phyloP scores from a whole-genome alignment of 2,113 vertebrate species.

The Puntigrus tetrazona region DNA sequence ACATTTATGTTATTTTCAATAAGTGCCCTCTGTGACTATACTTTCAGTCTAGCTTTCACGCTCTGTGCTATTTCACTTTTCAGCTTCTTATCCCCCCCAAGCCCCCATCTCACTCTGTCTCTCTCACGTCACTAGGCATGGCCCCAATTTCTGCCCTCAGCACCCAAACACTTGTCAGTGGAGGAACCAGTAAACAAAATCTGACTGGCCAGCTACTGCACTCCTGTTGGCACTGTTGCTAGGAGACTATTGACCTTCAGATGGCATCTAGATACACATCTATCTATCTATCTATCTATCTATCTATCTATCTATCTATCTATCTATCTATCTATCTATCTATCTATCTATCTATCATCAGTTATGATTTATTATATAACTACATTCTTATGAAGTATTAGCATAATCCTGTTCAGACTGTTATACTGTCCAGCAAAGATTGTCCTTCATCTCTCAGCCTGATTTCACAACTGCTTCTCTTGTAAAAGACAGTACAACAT shows the following conservation, averaged over 20 bases:
- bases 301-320: neutral
- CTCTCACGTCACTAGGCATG: constrained; percentile 51
- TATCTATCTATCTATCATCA: neutral
- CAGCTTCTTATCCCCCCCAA: neutral
- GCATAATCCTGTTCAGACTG: neutral
- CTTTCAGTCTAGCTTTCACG: constrained; percentile 12
- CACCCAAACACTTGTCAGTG: constrained; percentile 64
- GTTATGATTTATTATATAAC: neutral
- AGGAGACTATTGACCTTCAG: constrained; percentile 66
- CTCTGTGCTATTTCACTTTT: constrained; percentile 1
- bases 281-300: neutral
- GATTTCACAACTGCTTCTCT: neutral
- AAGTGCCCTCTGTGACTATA: neutral
- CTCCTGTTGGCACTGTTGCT: constrained; percentile 71
- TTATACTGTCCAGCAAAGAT: neutral
- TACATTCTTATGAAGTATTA: neutral
- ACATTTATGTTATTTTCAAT: neutral
- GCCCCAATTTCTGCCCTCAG: constrained; percentile 65
- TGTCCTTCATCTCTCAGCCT: neutral
- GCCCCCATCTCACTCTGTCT: constrained; percentile 17
- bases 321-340: neutral
- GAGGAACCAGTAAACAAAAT: constrained; percentile 62
- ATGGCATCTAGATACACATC: neutral
- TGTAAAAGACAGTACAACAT: neutral
- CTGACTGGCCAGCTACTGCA: constrained; percentile 56